Conservation (phyloP, 1,140 invertebrate species). For the Apis dorsata region DNA sequence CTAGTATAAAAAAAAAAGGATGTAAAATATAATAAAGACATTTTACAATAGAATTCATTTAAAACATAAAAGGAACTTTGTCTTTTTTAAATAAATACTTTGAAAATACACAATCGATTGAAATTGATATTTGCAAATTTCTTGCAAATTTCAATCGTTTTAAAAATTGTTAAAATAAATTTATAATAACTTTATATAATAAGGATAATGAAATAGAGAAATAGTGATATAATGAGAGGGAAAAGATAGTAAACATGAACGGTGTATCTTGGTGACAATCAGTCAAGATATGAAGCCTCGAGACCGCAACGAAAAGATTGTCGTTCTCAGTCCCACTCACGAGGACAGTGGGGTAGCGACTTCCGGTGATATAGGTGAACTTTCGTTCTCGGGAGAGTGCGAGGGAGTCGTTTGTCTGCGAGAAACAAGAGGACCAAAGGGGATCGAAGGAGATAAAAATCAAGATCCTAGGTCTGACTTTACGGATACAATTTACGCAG, state of each 20-base stretch:
- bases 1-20: too few relatives aligned
- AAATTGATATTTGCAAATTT: not conserved
- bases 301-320: constrained; percentile 11
- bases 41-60: not conserved
- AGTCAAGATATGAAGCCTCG: constrained; percentile 49
- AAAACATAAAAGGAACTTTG: not conserved
- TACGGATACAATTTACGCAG: not conserved
- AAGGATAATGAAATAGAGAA: too few relatives aligned
- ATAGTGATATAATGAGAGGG: not conserved
- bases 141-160: too few relatives aligned
- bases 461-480: constrained; percentile 62
- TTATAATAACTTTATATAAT: too few relatives aligned
- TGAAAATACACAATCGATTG: not conserved
- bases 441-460: constrained; percentile 56
- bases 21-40: not conserved
- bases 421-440: constrained; percentile 31
- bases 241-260: constrained; percentile 2
- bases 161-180: not conserved
- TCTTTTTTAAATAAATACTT: not conserved
- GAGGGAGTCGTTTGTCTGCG: constrained; percentile 57
- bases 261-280: not conserved
- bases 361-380: constrained; percentile 69
- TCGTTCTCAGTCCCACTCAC: constrained; percentile 56
- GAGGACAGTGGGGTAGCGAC: constrained; percentile 72
- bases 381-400: constrained; percentile 66